Evolutionary conservation across 2,113 vertebrate genomes (phyloP), one percentile per base, ranked within the genome.

Genomic region (Eurystomus gularis): DNA sequence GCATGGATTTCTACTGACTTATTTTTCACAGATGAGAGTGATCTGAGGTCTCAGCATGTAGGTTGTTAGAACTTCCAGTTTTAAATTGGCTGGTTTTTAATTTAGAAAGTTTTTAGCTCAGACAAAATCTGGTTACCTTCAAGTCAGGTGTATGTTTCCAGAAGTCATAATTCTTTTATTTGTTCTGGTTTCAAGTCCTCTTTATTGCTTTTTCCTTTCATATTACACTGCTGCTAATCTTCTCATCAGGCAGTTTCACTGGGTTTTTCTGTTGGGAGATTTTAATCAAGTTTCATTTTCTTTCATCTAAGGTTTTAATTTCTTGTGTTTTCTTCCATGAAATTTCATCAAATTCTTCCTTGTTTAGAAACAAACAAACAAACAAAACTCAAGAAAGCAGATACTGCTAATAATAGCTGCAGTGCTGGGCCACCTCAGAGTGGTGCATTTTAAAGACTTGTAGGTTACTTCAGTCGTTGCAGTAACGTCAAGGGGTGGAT

Each of bases 201-300:
- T 84, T 93, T 96, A 94, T 96, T 96, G 69, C 86, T 82, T 92
- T 95, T 95, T 79, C 42, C 52, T 84, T 92, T 95, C 48, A 42
- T 91, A 75, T 88, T 79, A 64, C 4, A 4, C 55, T 79, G 55
- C 57, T 89, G 52, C 51, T 97, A 93, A 92, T 94, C 90, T 94
- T 90, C 54, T 78, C 55, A 91, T 93, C 93, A 76, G 33, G 26
- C 29, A 66, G 42, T 78, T 94, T 79, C 48, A 70, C 10, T 94
- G 86, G 39, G 25, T 91, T 88, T 93, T 95, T 82, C 86, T 86
- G 6, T 44, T 62, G 55, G 23, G 83, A 86, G 39, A 14, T 75
- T 96, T 96, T 94, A 17, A 86, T 81, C 73, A 86, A 55, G 55
- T 60, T 86, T 88, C 35, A 72, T 94, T 77, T 94, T 88, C 60